Conservation (phyloP, 2,113 vertebrate genomes). For the Agapornis roseicollis region DNA sequence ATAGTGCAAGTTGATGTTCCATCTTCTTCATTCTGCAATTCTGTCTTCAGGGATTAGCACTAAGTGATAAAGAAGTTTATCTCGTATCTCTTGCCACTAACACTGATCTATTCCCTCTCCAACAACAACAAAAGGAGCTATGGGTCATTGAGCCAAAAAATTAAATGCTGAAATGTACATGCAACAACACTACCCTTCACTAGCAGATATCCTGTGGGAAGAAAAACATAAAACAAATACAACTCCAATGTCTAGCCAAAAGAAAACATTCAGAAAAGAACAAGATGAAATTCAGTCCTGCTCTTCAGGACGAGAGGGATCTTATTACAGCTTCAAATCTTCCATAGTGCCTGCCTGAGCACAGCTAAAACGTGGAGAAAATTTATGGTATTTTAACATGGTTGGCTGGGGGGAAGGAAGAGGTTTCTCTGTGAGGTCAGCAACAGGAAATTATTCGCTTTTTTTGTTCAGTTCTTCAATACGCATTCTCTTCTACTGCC, state of each 20-base stretch:
- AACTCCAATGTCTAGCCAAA: neutral
- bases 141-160: conserved; percentile 64
- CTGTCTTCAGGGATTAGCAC: neutral
- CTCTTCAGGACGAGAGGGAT: neutral
- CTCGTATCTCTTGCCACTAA: neutral
- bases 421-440: conserved; percentile 14
- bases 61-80: conserved; percentile 2
- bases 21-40: neutral
- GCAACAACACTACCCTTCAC: neutral
- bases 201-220: neutral
- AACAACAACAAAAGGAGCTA: conserved; percentile 38
- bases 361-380: conserved; percentile 12
- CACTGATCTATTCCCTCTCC: neutral
- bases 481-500: neutral
- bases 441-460: neutral
- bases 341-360: neutral
- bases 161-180: conserved; percentile 37
- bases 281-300: neutral
- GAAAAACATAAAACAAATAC: neutral
- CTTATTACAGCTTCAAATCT: conserved; percentile 32
- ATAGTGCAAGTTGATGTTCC: neutral
- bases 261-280: conserved; percentile 4
- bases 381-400: conserved; percentile 32
- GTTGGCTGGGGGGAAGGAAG: conserved; percentile 32
- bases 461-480: conserved; percentile 6